phyloP scores from a whole-genome alignment of 1,140 invertebrate species.

The Drosophila gunungcola region DNA sequence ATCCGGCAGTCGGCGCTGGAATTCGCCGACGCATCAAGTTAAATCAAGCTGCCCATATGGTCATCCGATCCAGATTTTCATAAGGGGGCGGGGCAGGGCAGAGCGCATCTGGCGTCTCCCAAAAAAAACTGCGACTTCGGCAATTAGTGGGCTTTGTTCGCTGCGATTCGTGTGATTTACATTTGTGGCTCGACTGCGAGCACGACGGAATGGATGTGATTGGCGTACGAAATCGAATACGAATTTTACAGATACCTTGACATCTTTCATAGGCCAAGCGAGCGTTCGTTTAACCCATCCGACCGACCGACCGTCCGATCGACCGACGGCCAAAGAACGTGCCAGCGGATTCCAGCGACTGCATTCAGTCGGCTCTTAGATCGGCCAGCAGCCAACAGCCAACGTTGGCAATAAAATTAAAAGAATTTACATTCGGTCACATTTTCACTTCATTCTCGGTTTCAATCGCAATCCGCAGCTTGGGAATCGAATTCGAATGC shows the following conservation, averaged over 20 bases:
- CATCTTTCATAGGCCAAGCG: conserved; percentile 76
- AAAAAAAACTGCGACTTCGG: not conserved
- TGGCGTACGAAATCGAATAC: conserved; percentile 66
- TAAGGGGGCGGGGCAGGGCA: not conserved
- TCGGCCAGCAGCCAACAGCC: too few relatives aligned
- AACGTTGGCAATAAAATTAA: conserved; percentile 35
- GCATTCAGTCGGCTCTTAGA: conserved; percentile 16
- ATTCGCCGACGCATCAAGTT: conserved; percentile 1
- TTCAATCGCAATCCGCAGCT: not conserved
- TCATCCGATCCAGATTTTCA: not conserved
- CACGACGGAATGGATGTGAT: conserved; percentile 46
- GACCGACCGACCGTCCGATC: conserved; percentile 15
- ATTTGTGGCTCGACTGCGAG: not conserved
- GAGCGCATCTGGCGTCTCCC: conserved; percentile 1
- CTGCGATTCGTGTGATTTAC: conserved; percentile 5
- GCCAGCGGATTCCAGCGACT: conserved; percentile 34
- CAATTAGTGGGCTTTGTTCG: conserved; percentile 20
- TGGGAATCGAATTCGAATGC: not conserved
- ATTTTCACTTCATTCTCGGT: conserved; percentile 69
- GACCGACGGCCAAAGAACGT: conserved; percentile 46
- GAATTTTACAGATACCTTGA: conserved; percentile 77
- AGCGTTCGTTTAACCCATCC: conserved; percentile 79
- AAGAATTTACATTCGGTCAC: conserved; percentile 67
- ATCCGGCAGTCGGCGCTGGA: not conserved
- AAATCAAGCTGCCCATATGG: not conserved